Conservation (phyloP, 2,888 invertebrate species). For the Yponomeuta plumbellus region DNA sequence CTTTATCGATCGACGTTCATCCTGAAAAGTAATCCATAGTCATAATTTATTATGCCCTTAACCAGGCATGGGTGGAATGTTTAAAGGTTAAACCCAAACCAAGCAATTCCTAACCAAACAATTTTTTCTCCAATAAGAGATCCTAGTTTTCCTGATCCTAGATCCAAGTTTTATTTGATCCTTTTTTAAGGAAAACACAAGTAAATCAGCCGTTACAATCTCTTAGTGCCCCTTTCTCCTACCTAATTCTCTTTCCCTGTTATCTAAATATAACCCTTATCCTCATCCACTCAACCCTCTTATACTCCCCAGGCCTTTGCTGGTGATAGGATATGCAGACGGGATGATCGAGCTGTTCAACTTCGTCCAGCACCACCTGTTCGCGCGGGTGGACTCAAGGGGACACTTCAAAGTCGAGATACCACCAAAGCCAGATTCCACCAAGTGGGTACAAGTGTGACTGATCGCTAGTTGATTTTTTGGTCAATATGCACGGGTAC, state of each 20-base stretch:
- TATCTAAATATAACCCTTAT: no score
- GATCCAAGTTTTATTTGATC: neutral
- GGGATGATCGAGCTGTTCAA: constrained; percentile 65
- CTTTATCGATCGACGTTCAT: constrained; percentile 63
- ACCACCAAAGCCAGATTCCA: constrained; percentile 53
- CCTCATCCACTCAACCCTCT: neutral
- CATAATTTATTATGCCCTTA: no score
- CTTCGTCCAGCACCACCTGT: constrained; percentile 50
- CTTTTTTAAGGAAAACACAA: neutral
- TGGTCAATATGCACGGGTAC: no score
- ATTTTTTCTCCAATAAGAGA: neutral
- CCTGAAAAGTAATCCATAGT: constrained; percentile 62
- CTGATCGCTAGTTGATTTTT: no score
- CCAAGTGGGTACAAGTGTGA: constrained; percentile 30
- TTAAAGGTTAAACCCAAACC: no score
- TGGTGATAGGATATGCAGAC: constrained; percentile 63
- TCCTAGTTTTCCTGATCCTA: neutral
- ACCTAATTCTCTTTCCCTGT: no score
- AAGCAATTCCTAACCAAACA: neutral
- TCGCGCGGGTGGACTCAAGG: constrained; percentile 45
- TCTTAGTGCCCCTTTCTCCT: no score
- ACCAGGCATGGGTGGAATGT: no score
- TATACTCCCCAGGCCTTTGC: constrained; percentile 49
- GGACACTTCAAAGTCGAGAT: constrained; percentile 43
- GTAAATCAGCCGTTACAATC: neutral